These are phyloP conservation scores for Pteronotus mesoamericanus DNA, from an alignment of 2,797 vertebrate species.

Conservation along the genomic window DNA sequence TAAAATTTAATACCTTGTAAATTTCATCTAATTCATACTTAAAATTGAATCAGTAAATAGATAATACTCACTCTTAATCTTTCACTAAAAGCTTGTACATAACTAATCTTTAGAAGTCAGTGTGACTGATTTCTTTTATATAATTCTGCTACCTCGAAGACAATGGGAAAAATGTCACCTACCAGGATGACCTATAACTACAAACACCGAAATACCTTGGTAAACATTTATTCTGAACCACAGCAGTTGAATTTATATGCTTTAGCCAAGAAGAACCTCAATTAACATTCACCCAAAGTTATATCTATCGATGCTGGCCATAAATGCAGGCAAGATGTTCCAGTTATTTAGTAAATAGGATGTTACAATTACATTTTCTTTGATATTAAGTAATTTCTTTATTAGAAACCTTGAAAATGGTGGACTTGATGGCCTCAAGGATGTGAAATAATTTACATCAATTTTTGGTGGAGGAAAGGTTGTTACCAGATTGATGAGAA, in stretches of 20 bases:
- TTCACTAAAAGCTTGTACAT: conserved; percentile 47
- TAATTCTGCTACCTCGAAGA: conserved; percentile 9
- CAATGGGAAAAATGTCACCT: background rate
- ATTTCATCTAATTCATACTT: conserved; percentile 58
- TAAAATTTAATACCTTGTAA: conserved; percentile 61
- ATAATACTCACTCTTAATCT: conserved; percentile 46
- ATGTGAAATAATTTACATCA: background rate
- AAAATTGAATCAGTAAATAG: conserved; percentile 50
- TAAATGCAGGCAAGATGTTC: background rate
- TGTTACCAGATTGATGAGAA: background rate
- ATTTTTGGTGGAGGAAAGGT: background rate
- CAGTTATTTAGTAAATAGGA: background rate
- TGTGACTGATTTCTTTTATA: background rate
- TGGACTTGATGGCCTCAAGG: background rate
- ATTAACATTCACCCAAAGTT: background rate
- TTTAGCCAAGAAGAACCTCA: background rate
- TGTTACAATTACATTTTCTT: background rate
- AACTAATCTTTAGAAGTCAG: conserved; percentile 55
- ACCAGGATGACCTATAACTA: background rate
- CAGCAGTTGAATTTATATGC: background rate
- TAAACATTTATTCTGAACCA: background rate
- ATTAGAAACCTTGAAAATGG: background rate
- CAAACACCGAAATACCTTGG: background rate
- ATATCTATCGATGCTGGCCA: background rate
- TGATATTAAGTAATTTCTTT: background rate